Conservation (phyloP, 1,140 invertebrate species). For the Euschistus heros region DNA sequence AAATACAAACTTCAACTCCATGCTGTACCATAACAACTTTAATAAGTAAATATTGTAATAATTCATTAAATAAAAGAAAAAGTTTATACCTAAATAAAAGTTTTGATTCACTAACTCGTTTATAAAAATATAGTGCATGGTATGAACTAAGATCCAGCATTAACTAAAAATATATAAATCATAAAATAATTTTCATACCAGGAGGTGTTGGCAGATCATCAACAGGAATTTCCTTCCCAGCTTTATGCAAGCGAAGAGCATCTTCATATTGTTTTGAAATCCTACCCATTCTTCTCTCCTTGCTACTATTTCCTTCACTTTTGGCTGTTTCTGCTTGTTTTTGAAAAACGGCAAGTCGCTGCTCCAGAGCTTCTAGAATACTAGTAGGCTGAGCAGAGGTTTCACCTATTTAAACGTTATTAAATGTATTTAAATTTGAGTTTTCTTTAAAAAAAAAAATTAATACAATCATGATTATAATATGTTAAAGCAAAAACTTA, state of each 20-base stretch:
- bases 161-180: no score
- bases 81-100: no score
- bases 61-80: no score
- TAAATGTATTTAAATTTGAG: neutral
- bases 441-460: no score
- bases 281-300: constrained; percentile 74
- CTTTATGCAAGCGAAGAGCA: constrained; percentile 67
- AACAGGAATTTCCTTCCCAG: constrained; percentile 60
- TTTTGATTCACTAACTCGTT: no score
- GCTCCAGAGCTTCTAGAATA: constrained; percentile 68
- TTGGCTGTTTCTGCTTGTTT: constrained; percentile 60
- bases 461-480: no score
- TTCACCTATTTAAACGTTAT: neutral
- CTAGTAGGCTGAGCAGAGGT: constrained; percentile 38
- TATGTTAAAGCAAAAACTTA: no score
- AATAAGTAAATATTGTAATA: no score
- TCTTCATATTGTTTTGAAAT: constrained; percentile 92
- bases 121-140: no score
- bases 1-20: no score
- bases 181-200: constrained; percentile 41
- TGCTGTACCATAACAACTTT: no score
- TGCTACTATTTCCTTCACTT: constrained; percentile 66
- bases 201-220: constrained; percentile 84
- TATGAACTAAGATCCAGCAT: no score
- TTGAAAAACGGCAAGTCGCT: constrained; percentile 69